These are phyloP conservation scores for Siniperca chuatsi DNA, from an alignment of 2,113 vertebrate species.

Conservation along the genomic window DNA sequence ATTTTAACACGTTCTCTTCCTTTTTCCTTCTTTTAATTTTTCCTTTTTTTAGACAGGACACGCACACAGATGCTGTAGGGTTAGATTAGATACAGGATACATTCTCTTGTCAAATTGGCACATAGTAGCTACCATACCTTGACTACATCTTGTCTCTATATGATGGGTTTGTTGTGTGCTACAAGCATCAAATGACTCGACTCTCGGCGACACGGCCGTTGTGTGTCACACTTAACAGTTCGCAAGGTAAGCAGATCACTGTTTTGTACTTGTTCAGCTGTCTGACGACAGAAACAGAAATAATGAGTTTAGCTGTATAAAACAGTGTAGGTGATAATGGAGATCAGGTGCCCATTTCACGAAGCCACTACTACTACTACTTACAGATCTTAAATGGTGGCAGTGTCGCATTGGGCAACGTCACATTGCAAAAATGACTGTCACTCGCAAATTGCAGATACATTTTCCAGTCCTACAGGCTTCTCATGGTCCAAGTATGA, in stretches of 20 bases:
- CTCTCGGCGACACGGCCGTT: too few species aligned
- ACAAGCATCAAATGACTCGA: background rate
- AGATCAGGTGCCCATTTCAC: background rate
- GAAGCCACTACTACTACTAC: background rate
- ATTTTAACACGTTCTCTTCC: too few species aligned
- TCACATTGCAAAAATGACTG: background rate
- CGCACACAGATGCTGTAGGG: background rate
- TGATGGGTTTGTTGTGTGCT: background rate
- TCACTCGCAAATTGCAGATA: background rate
- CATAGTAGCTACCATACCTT: background rate
- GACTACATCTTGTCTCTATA: background rate
- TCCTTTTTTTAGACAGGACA: too few species aligned
- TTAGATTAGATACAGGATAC: background rate
- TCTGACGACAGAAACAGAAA: background rate
- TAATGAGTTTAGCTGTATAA: background rate
- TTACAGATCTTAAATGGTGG: too few species aligned
- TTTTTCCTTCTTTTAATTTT: too few species aligned
- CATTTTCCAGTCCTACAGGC: background rate
- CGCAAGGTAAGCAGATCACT: background rate
- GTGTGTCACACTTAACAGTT: too few species aligned
- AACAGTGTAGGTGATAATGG: background rate
- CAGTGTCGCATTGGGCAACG: background rate
- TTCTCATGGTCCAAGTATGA: background rate
- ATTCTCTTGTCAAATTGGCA: background rate
- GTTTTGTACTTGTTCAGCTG: background rate